A percentile compares a stretch with the other conserved stretches of the same genome.
Conservation (phyloP, 2,888 invertebrate genomes). For the Glyphotaelius pellucidus region DNA sequence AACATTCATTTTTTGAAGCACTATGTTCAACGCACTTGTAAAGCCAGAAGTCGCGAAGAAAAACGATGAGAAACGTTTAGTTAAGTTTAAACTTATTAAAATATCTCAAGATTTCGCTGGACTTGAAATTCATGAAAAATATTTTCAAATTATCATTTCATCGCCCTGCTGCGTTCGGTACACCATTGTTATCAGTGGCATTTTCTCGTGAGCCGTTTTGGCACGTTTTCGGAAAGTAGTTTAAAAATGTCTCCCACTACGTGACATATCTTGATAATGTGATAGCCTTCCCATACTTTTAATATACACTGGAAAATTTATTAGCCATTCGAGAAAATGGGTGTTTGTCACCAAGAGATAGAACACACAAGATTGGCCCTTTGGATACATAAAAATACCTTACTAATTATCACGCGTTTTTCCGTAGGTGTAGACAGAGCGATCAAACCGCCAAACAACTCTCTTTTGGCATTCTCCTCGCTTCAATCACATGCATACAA, state of each 20-base stretch:
- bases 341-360: neutral
- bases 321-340: neutral
- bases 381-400: neutral
- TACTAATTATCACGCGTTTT: too few relatives aligned
- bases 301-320: neutral
- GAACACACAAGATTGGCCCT: neutral
- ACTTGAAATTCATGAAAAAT: too few relatives aligned
- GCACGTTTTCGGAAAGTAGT: conserved; percentile 26
- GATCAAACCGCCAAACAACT: too few relatives aligned
- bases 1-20: too few relatives aligned
- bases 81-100: too few relatives aligned
- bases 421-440: too few relatives aligned
- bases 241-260: conserved; percentile 30
- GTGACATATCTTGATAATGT: conserved; percentile 36
- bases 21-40: too few relatives aligned
- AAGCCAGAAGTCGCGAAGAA: too few relatives aligned
- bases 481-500: too few relatives aligned
- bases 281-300: conserved; percentile 5
- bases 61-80: too few relatives aligned
- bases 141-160: neutral
- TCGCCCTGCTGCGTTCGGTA: neutral
- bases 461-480: too few relatives aligned
- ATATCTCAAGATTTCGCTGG: too few relatives aligned
- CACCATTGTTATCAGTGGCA: neutral
- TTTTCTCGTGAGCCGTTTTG: conserved; percentile 19